Evolutionary conservation across 1,140 invertebrate genomes (phyloP).

Genomic region (Linepithema humile): DNA sequence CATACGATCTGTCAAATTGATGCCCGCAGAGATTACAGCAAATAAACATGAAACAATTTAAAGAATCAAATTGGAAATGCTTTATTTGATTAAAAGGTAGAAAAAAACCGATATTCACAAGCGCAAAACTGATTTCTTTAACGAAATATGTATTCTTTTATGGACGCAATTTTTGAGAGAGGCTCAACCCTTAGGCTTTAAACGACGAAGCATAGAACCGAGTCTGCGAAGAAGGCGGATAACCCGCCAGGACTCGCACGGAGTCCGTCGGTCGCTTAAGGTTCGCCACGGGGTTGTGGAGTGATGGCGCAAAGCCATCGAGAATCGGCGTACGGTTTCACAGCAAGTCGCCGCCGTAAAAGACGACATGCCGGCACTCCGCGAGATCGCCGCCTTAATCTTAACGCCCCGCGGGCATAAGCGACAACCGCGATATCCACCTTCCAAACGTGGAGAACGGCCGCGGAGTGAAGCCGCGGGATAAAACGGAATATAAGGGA

Average conservation of each 20-base stretch:
- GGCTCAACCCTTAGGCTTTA: neutral
- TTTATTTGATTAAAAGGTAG: too few relatives aligned
- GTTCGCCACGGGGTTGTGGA: conserved; percentile 65
- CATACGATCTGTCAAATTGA: neutral
- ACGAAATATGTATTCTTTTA: neutral
- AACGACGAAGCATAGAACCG: neutral
- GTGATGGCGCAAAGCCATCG: conserved; percentile 56
- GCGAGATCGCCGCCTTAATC: conserved; percentile 64
- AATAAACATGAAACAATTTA: too few relatives aligned
- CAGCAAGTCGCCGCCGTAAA: conserved; percentile 70
- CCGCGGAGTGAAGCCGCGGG: neutral
- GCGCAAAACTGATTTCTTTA: neutral
- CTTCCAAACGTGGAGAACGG: conserved; percentile 18
- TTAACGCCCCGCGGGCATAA: conserved; percentile 60
- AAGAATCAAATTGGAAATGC: too few relatives aligned
- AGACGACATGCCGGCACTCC: conserved; percentile 32
- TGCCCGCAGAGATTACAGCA: too few relatives aligned
- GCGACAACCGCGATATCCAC: conserved; percentile 55
- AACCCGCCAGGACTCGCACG: conserved; percentile 59
- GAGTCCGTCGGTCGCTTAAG: conserved; percentile 57
- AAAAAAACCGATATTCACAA: too few relatives aligned
- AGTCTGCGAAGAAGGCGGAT: conserved; percentile 51
- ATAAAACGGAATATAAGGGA: conserved; percentile 27
- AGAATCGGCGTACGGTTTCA: conserved; percentile 71
- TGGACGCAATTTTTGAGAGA: neutral